Conservation (phyloP, 1,140 invertebrate genomes). For the Drosophila carrolli region DNA sequence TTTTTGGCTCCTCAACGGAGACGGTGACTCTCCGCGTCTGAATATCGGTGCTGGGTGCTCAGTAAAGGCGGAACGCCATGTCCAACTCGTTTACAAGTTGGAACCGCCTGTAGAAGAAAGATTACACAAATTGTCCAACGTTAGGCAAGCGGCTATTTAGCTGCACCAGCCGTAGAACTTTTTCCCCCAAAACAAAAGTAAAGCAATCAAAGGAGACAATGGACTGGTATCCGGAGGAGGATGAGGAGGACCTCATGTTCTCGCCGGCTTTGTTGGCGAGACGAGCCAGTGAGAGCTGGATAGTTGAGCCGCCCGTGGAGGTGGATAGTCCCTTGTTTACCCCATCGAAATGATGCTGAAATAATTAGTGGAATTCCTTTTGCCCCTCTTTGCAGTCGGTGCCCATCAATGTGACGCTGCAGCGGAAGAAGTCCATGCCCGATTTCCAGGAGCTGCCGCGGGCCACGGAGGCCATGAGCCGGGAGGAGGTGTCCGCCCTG, state of each 20-base stretch:
- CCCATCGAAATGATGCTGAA: background rate
- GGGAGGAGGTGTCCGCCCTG: constrained; percentile 97
- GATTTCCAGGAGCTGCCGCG: constrained; percentile 93
- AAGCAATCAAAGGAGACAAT: constrained; percentile 33
- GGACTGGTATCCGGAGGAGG: constrained; percentile 90
- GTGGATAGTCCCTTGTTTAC: constrained; percentile 60
- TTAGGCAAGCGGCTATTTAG: constrained; percentile 57
- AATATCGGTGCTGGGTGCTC: constrained; percentile 11
- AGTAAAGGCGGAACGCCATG: constrained; percentile 66
- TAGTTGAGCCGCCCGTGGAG: constrained; percentile 92
- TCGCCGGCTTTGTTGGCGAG: constrained; percentile 93
- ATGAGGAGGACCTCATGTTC: constrained; percentile 93
- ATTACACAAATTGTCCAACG: constrained; percentile 43
- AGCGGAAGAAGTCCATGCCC: constrained; percentile 97
- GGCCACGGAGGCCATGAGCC: constrained; percentile 92
- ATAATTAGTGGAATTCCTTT: background rate
- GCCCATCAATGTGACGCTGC: constrained; percentile 89
- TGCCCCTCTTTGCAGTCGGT: constrained; percentile 86
- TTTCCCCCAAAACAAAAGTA: constrained; percentile 6
- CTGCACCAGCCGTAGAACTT: constrained; percentile 1
- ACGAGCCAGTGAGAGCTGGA: constrained; percentile 94
- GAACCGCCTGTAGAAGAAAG: constrained; percentile 47
- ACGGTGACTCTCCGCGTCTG: constrained; percentile 14
- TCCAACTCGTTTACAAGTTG: constrained; percentile 77
- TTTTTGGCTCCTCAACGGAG: constrained; percentile 57